These are phyloP conservation scores for Drosophila antonietae DNA, from an alignment of 2,888 invertebrate genomes.

Conservation along the genomic window DNA sequence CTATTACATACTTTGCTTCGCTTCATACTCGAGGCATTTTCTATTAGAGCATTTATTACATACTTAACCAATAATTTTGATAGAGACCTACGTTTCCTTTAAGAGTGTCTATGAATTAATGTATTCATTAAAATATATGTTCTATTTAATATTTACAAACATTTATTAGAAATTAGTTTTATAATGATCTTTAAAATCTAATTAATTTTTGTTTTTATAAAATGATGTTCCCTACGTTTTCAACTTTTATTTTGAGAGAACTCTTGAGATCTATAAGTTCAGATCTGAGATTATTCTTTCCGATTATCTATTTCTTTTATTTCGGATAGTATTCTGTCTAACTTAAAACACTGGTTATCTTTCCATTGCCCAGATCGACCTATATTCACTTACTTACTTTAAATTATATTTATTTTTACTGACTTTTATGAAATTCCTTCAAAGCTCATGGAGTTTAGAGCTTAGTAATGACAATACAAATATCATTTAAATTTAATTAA, in stretches of 20 bases:
- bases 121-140: too few species aligned
- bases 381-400: not conserved
- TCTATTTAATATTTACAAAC: too few species aligned
- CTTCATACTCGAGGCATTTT: not conserved
- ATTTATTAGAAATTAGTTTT: too few species aligned
- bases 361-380: not conserved
- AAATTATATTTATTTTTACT: not conserved
- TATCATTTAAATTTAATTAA: not conserved
- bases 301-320: too few species aligned
- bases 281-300: too few species aligned
- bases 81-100: not conserved
- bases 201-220: too few species aligned
- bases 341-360: not conserved
- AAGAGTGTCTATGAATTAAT: not conserved
- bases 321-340: too few species aligned
- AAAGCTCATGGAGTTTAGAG: not conserved
- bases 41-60: not conserved
- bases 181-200: too few species aligned
- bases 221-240: too few species aligned
- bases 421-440: not conserved
- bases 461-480: not conserved
- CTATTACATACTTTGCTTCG: not conserved
- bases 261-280: too few species aligned
- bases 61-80: not conserved
- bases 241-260: too few species aligned